Evolutionary conservation across 2,797 vertebrate species (phyloP).

Genomic region (Mycteria americana): DNA sequence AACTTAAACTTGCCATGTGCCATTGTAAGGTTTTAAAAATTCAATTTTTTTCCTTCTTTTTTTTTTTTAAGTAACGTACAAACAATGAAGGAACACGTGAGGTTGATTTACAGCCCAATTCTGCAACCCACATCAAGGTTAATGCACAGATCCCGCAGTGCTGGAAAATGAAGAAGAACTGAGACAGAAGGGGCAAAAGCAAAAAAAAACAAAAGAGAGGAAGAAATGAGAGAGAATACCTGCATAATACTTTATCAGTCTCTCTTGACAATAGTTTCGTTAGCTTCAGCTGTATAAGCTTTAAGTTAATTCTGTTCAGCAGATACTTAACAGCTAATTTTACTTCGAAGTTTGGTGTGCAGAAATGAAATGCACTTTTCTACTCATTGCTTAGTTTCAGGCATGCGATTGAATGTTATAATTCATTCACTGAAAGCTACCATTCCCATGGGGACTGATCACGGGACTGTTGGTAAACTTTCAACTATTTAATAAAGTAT

Average conservation of each 20-base stretch:
- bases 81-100: background rate
- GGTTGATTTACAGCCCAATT: background rate
- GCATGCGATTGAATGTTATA: background rate
- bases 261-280: background rate
- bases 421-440: background rate
- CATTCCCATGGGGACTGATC: background rate
- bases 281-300: background rate
- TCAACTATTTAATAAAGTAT: background rate
- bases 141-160: background rate
- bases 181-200: background rate
- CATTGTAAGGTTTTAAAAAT: background rate
- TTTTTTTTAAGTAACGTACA: background rate
- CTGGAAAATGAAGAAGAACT: background rate
- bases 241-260: background rate
- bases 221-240: background rate
- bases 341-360: background rate
- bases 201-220: background rate
- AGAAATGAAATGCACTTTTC: background rate
- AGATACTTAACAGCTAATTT: background rate
- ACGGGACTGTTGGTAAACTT: background rate
- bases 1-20: conserved; percentile 15
- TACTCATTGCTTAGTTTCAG: background rate
- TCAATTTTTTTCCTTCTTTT: background rate
- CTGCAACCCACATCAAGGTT: background rate
- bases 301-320: background rate